Base-by-base conservation (phyloP, 2,113 vertebrate species). In the Thymallus thymallus region DNA sequence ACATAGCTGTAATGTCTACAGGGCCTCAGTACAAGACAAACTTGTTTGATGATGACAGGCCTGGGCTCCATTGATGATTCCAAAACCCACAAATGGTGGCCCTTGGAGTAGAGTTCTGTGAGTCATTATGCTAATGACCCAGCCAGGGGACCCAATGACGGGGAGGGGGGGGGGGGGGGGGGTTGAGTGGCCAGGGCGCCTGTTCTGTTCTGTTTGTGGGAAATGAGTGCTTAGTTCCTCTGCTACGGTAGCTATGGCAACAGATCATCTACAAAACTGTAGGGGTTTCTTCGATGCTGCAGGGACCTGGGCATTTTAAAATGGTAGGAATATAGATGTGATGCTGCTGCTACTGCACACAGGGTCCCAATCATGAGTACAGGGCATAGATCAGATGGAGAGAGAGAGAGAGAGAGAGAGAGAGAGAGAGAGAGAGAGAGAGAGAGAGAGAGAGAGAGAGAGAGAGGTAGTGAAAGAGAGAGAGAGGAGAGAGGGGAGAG, bases 71-170 rank as follows among this genome's bases (percentile, higher is more conserved):
- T 78, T 76, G 83, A 88, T 61, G 22, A 82, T 83, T 86, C 73
- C 67, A 79, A 88, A 90, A 85, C 73, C 80, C 80, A 92, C 88
- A 91, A 90, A 90, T 75, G 81, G 76, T 82, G 81, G 86, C 88
- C 88, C 88, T 88, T 85, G 61, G 86, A 88, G 87, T 84, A 86
- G 82, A 79, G 80, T 79, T 89, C 83, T 85, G 84, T 92, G 86
- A 91, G 89, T 92, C 90, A 92, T 87, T 90, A 87, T 89, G 85
- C 84, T 88, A 91, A 92, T 91, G 75, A 91, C 87, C 82, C 81
- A 90, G 85, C 87, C 88, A 91, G 86, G 86, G 89, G 87, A 88
- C 82, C 85, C 82, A 86, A 80, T 86, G 88, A 85, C 85, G 82
- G 84, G 89, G 87, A 81, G 79, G 84, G 66, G 75, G 71, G 75